Conservation (phyloP, 1,140 invertebrate species). For the Neomicropteryx cornuta region DNA sequence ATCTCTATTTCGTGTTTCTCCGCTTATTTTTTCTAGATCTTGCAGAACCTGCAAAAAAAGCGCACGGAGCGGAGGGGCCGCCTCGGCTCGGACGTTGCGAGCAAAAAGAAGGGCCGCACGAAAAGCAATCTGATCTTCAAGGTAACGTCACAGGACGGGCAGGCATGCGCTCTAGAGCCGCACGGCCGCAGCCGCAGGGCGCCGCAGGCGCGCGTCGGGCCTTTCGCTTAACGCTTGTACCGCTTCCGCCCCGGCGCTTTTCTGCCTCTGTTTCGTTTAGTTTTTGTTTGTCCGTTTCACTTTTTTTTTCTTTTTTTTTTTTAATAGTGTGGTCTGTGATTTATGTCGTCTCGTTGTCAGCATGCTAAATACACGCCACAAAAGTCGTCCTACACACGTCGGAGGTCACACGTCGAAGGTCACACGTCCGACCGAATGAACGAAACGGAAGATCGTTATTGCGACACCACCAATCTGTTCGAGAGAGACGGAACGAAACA, state of each 20-base stretch:
- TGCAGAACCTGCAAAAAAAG: slow-evolving; percentile 95
- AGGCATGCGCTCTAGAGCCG: slow-evolving; percentile 17
- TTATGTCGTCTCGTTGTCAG: no score
- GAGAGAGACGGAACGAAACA: no score
- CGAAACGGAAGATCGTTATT: no score
- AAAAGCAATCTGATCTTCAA: slow-evolving; percentile 95
- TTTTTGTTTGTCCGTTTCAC: slow-evolving; percentile 33
- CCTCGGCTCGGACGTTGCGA: slow-evolving; percentile 76
- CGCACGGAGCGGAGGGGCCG: slow-evolving; percentile 86
- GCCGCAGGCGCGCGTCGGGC: slow-evolving; percentile 26
- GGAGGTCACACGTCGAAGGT: no score
- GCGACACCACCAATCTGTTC: no score
- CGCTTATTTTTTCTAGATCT: slow-evolving; percentile 88
- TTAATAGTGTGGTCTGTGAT: no score
- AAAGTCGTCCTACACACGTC: no score
- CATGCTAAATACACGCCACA: no score
- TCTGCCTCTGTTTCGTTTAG: slow-evolving; percentile 31
- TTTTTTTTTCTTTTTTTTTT: no score
- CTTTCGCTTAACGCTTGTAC: no score
- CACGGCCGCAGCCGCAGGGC: slow-evolving; percentile 13
- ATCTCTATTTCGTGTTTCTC: slow-evolving; percentile 58
- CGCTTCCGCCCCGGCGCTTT: slow-evolving; percentile 19
- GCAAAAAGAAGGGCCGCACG: slow-evolving; percentile 83
- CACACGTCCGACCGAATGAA: no score
- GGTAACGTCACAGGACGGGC: slow-evolving; percentile 59